Conservation (phyloP, 2,797 vertebrate genomes). For the Sciaenops ocellatus region DNA sequence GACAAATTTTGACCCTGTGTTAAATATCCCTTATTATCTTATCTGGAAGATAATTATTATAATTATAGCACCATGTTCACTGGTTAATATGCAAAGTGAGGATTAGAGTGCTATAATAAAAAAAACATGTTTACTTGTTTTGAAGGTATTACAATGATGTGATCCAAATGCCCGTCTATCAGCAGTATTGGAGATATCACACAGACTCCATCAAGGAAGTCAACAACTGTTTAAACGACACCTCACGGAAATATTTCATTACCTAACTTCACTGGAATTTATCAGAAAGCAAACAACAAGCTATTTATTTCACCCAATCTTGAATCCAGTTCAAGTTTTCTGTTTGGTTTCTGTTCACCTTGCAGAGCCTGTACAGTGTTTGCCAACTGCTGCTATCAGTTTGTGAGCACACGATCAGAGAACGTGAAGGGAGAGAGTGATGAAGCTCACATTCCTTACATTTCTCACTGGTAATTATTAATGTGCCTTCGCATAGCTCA, state of each 20-base stretch:
- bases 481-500: constrained; percentile 59
- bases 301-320: constrained; percentile 43
- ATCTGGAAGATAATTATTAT: background rate
- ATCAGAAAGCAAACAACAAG: constrained; percentile 55
- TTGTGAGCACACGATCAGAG: constrained; percentile 47
- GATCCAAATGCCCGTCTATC: too few relatives aligned
- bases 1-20: background rate
- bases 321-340: constrained; percentile 31
- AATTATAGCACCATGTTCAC: background rate
- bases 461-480: constrained; percentile 80
- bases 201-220: background rate
- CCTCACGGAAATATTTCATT: constrained; percentile 25
- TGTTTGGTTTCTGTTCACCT: constrained; percentile 61
- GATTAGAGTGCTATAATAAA: background rate
- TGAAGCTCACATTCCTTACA: constrained; percentile 76
- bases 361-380: constrained; percentile 53
- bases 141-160: background rate
- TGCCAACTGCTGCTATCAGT: constrained; percentile 63
- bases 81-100: constrained; percentile 8
- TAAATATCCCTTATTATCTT: constrained; percentile 7
- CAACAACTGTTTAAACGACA: constrained; percentile 16
- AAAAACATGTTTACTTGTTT: constrained; percentile 22
- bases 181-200: too few relatives aligned
- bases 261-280: constrained; percentile 45
- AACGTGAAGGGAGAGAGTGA: constrained; percentile 43